Percentiles rank a stretch among this genome's conserved stretches.
Conservation (phyloP, 2,797 vertebrate genomes). For the Cossypha polioptera region DNA sequence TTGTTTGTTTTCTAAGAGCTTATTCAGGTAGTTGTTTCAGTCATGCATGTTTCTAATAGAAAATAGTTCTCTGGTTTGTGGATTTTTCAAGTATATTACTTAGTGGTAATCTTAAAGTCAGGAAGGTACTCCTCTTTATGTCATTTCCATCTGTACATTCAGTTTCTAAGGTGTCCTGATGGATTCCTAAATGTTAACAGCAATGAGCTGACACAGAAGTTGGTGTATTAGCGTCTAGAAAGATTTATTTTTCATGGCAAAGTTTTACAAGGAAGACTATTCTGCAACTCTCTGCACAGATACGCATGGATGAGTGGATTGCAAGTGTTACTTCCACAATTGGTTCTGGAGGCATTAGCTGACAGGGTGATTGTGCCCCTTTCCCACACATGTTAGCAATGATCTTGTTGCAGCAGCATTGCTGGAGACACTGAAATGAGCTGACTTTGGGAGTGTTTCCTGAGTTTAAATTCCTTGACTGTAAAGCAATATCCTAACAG, state of each 20-base stretch:
- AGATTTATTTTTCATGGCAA: neutral
- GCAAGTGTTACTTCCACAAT: conserved; percentile 44
- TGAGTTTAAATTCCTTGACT: conserved; percentile 48
- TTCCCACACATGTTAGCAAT: conserved; percentile 54
- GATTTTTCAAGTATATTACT: neutral
- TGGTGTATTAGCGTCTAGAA: neutral
- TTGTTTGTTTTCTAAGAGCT: neutral
- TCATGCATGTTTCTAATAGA: neutral
- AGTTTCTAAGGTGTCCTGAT: neutral
- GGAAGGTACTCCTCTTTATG: neutral
- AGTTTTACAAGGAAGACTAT: neutral
- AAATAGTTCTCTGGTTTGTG: neutral
- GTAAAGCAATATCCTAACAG: conserved; percentile 53
- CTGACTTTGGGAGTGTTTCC: conserved; percentile 44
- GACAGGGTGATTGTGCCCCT: neutral
- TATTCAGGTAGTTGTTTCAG: neutral
- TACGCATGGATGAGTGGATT: conserved; percentile 7
- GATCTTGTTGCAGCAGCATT: conserved; percentile 43
- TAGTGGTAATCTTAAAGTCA: neutral
- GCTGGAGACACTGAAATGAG: conserved; percentile 41
- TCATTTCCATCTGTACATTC: neutral
- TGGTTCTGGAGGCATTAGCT: conserved; percentile 61
- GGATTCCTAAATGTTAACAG: neutral
- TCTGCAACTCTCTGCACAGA: neutral
- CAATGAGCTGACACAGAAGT: neutral